A percentile compares a stretch with the other conserved stretches of the same genome.
Evolutionary conservation across 2,113 vertebrate species (phyloP).

Genomic region (human (Homo sapiens)): DNA sequence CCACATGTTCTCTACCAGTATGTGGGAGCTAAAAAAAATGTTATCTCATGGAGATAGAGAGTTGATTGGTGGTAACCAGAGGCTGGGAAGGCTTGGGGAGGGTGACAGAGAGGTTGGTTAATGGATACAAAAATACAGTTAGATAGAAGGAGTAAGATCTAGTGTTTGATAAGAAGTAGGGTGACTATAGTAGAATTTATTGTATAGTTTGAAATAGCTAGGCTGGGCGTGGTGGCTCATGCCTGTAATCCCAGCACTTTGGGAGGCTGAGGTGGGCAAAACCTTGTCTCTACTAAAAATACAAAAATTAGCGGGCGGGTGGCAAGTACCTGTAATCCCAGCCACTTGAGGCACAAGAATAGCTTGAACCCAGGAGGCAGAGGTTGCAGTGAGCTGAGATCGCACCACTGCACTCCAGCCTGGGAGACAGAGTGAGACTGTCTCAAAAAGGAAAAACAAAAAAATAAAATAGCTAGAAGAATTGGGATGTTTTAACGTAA

Average conservation of each 20-base stretch:
- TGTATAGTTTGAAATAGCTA: neutral
- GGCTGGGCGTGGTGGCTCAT: neutral
- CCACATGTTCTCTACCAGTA: neutral
- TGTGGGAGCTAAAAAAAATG: neutral
- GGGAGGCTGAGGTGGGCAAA: too few species aligned
- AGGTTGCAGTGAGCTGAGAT: too few species aligned
- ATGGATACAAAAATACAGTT: neutral
- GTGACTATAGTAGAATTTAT: neutral
- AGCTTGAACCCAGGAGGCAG: too few species aligned
- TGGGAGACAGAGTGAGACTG: too few species aligned
- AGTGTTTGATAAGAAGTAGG: neutral
- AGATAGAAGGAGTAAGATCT: neutral
- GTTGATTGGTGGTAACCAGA: neutral
- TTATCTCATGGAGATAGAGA: neutral
- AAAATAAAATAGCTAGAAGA: neutral
- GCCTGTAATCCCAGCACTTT: too few species aligned
- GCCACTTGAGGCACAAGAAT: too few species aligned
- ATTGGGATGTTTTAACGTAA: neutral
- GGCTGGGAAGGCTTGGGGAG: neutral
- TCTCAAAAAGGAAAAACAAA: too few species aligned
- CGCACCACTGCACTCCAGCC: too few species aligned
- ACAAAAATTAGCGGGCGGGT: too few species aligned
- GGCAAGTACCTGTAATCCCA: too few species aligned
- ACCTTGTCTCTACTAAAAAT: too few species aligned
- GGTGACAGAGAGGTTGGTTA: neutral